Base-by-base conservation (phyloP, 2,797 vertebrate species). In the Geotrypetes seraphini region DNA sequence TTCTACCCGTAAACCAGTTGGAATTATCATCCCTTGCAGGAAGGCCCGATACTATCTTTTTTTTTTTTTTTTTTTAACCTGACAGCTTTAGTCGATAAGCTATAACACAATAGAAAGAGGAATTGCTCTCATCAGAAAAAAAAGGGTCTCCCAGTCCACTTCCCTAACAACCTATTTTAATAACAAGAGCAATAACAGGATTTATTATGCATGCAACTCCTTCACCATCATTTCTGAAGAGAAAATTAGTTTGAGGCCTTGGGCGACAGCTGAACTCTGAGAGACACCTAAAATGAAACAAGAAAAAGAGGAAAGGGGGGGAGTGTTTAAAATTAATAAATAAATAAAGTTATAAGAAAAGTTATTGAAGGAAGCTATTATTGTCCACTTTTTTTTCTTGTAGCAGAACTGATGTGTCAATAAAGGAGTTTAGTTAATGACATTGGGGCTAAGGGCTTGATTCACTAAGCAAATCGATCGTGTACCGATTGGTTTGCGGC, bases 161-260 rank as follows among this genome's bases (percentile, higher is more conserved):
- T 73, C 63, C 61, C 60, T 71, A 68, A 60, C 60, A 64, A 57
- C 59, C 57, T 64, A 59, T 77, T 84, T 78, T 81, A 81, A 84
- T 83, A 84, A 80, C 63, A 67, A 60, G 68, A 79, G 75, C 70
- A 81, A 81, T 82, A 83, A 75, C 50, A 25, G 75, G 69, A 77
- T 71, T 73, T 76, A 85, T 84, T 85, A 85, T 69, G 71, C 73
- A 85, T 83, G 76, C 77, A 51, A 70, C 59, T 73, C 63, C n/a
- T 55, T 66, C 41, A 53, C 69, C 69, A 69, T 80, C 75, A 74
- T 53, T 58, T 75, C 71, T 66, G 72, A 79, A 60, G 53, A 84
- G 70, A 84, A 82, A 78, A 84, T 83, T 79, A 82, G 77, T 78
- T 79, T 71, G 71, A 76, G 69, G 79, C 79, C 75, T 58, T 55